These are phyloP conservation scores for Pimpla rufipes DNA, from an alignment of 2,888 invertebrate genomes.

Conservation along the genomic window DNA sequence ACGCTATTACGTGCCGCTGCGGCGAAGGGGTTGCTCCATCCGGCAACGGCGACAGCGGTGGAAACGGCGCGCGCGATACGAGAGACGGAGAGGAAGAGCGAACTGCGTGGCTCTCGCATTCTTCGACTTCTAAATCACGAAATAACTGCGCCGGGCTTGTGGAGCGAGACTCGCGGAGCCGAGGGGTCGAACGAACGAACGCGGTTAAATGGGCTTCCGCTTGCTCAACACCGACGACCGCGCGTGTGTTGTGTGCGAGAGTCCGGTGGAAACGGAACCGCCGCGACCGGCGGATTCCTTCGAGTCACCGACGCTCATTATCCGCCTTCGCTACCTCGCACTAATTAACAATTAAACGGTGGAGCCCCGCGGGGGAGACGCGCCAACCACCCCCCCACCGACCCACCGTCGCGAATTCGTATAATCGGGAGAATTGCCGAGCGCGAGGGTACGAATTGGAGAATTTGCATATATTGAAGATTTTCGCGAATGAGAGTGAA, in stretches of 20 bases:
- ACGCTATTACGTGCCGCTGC: constrained; percentile 45
- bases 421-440: constrained; percentile 61
- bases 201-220: constrained; percentile 60
- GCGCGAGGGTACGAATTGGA: constrained; percentile 46
- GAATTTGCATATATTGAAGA: constrained; percentile 40
- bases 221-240: constrained; percentile 30
- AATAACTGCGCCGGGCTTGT: constrained; percentile 65
- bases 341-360: constrained; percentile 76
- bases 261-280: constrained; percentile 57
- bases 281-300: constrained; percentile 70
- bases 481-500: constrained; percentile 17
- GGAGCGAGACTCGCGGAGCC: constrained; percentile 14
- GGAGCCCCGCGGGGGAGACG: constrained; percentile 18
- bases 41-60: constrained; percentile 11
- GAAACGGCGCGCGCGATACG: constrained; percentile 42
- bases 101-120: constrained; percentile 66
- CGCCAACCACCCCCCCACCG: constrained; percentile 12
- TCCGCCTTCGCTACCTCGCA: constrained; percentile 58
- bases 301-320: constrained; percentile 68
- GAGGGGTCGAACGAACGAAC: constrained; percentile 45
- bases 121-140: constrained; percentile 74
- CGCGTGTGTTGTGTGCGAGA: not conserved
- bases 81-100: constrained; percentile 45
- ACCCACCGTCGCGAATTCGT: constrained; percentile 49
- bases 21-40: constrained; percentile 60